phyloP scores from a whole-genome alignment of 2,113 vertebrate genomes.

The Chloropsis hardwickii region DNA sequence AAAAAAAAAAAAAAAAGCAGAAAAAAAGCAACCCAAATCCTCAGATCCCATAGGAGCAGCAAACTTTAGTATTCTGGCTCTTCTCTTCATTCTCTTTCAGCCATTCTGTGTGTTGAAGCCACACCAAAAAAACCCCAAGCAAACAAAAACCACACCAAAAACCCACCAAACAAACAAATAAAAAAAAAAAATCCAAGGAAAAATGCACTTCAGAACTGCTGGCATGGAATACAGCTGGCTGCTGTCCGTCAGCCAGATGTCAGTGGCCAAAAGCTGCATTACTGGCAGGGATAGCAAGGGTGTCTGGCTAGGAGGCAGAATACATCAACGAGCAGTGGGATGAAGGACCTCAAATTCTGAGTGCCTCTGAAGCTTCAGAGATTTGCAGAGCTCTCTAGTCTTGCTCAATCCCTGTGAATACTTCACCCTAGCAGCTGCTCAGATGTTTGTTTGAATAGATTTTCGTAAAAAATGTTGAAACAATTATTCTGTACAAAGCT shows the following conservation, averaged over 20 bases:
- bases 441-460: background rate
- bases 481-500: background rate
- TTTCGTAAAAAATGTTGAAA: background rate
- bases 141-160: background rate
- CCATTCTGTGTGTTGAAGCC: background rate
- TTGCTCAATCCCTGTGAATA: background rate
- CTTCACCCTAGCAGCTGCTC: background rate
- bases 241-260: constrained; percentile 1
- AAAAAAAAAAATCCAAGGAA: background rate
- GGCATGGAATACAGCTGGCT: background rate
- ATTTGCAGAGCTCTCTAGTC: background rate
- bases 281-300: background rate
- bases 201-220: background rate
- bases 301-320: background rate
- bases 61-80: background rate
- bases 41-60: background rate
- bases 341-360: background rate
- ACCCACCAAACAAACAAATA: background rate
- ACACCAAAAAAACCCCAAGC: background rate
- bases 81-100: background rate
- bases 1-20: background rate
- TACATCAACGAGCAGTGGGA: background rate
- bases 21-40: background rate
- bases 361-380: background rate
- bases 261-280: background rate